A percentile compares a stretch with the other conserved stretches of the same genome.
phyloP scores from a whole-genome alignment of 2,797 vertebrate genomes.

The Leptoclinus maculatus region DNA sequence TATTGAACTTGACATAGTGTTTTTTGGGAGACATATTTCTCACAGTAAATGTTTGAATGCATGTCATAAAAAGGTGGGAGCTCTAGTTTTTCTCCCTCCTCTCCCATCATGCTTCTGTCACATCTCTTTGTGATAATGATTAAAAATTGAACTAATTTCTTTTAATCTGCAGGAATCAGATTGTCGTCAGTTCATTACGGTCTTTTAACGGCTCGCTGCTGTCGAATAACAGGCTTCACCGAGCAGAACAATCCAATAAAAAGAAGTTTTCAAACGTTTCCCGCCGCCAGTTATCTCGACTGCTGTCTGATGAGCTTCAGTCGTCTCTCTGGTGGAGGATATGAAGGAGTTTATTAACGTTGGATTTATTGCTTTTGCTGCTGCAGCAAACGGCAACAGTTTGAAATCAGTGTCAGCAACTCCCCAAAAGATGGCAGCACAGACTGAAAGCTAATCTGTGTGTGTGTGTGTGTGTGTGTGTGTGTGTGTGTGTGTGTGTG shows the following conservation, averaged over 20 bases:
- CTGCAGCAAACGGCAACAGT: background rate
- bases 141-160: conserved; percentile 58
- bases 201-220: conserved; percentile 58
- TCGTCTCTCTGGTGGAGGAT: conserved; percentile 19
- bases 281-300: conserved; percentile 11
- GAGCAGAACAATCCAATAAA: conserved; percentile 72
- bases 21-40: background rate
- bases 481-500: background rate
- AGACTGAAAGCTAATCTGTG: conserved; percentile 2
- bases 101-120: conserved; percentile 3
- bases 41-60: background rate
- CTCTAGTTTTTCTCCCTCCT: background rate
- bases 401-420: background rate
- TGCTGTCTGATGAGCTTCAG: conserved; percentile 55
- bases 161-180: conserved; percentile 61
- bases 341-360: conserved; percentile 8
- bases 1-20: no score
- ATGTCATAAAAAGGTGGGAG: background rate
- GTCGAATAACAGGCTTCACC: conserved; percentile 64
- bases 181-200: conserved; percentile 46
- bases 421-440: conserved; percentile 52
- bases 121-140: conserved; percentile 61
- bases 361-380: conserved; percentile 21
- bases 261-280: conserved; percentile 40
- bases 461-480: background rate